Percentiles rank a stretch among this genome's conserved stretches.
Evolutionary conservation across 2,888 invertebrate species (phyloP).

Genomic region (Liodrosophila aerea): DNA sequence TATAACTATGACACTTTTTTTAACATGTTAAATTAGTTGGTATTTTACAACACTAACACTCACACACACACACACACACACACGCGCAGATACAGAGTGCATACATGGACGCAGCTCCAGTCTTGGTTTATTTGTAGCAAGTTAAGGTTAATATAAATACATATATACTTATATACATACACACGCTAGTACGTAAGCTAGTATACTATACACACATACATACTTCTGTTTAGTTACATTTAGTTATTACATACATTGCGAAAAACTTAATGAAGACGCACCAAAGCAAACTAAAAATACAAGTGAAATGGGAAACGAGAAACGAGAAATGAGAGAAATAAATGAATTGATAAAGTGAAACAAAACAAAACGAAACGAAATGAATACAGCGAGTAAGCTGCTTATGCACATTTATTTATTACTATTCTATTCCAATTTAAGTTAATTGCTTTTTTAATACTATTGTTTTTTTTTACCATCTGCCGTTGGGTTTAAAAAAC

Average conservation of each 20-base stretch:
- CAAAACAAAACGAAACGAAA: conserved; percentile 1
- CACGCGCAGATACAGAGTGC: not conserved
- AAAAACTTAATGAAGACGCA: conserved; percentile 21
- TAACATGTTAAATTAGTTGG: conserved; percentile 49
- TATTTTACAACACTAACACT: conserved; percentile 18
- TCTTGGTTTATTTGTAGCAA: conserved; percentile 20
- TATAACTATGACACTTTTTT: conserved; percentile 13
- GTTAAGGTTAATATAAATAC: not conserved
- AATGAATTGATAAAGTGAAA: not conserved
- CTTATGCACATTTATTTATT: conserved; percentile 5
- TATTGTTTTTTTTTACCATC: conserved; percentile 1
- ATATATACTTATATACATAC: conserved; percentile 9
- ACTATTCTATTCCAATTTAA: not conserved
- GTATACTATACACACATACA: not conserved
- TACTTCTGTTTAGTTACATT: too few relatives aligned
- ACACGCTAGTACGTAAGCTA: conserved; percentile 10
- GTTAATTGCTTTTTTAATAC: too few relatives aligned
- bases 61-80: conserved; percentile 4
- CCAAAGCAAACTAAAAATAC: conserved; percentile 30
- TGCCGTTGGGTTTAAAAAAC: conserved; percentile 35
- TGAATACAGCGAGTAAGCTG: conserved; percentile 5
- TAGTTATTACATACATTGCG: too few relatives aligned
- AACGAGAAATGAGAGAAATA: not conserved
- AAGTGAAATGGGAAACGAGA: not conserved
- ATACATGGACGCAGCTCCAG: conserved; percentile 10